Percentiles rank a stretch among this genome's conserved stretches.
Evolutionary conservation across 2,113 vertebrate genomes (phyloP).

Genomic region (Onychostoma macrolepis): DNA sequence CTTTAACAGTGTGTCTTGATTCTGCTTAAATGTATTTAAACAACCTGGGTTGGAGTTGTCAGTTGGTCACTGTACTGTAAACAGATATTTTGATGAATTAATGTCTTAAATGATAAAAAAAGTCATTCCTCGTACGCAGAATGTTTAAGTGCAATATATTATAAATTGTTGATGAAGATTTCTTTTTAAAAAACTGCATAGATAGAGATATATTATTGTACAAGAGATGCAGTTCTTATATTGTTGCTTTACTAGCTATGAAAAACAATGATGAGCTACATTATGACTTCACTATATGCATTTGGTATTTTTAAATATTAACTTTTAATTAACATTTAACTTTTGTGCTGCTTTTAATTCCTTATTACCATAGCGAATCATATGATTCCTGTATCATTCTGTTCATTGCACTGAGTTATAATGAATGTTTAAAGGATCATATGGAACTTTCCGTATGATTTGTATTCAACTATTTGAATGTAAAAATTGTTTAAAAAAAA

Average conservation of each 20-base stretch:
- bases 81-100: slow-evolving; percentile 15
- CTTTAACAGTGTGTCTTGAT: slow-evolving; percentile 13
- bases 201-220: slow-evolving; percentile 31
- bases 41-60: slow-evolving; percentile 1
- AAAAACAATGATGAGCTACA: not conserved
- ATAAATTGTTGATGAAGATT: slow-evolving; percentile 10
- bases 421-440: slow-evolving; percentile 1
- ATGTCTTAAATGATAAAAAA: slow-evolving; percentile 33
- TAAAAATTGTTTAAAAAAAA: not conserved
- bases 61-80: slow-evolving; percentile 13
- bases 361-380: not conserved
- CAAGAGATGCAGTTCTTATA: not conserved
- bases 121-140: slow-evolving; percentile 33
- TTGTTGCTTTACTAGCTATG: not conserved
- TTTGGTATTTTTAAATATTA: slow-evolving; percentile 29
- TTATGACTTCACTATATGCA: slow-evolving; percentile 11
- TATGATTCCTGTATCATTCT: not conserved
- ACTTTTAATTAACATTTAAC: not conserved
- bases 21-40: slow-evolving; percentile 42
- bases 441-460: slow-evolving; percentile 5
- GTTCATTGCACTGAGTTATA: not conserved
- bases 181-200: slow-evolving; percentile 4
- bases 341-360: slow-evolving; percentile 1
- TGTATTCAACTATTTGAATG: not conserved
- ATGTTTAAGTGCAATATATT: slow-evolving; percentile 35